phyloP scores from a whole-genome alignment of 2,113 vertebrate species.

The Himantopus leucocephalus region DNA sequence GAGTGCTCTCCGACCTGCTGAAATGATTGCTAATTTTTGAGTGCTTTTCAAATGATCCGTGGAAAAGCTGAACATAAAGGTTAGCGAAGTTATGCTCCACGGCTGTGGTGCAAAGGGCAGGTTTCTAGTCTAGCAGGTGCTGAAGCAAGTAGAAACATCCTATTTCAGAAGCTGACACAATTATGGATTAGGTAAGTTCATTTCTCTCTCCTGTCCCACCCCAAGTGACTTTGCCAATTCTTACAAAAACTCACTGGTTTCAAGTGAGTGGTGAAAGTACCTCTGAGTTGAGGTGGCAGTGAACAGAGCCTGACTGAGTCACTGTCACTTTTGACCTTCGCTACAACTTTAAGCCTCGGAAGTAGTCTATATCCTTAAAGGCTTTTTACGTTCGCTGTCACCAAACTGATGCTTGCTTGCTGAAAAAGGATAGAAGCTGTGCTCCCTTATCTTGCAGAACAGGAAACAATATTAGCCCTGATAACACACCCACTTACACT shows the following conservation, averaged over 20 bases:
- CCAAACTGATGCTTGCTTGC: neutral
- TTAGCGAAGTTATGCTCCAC: neutral
- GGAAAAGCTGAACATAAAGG: constrained; percentile 55
- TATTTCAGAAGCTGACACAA: constrained; percentile 15
- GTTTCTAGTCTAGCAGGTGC: constrained; percentile 38
- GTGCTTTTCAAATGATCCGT: constrained; percentile 26
- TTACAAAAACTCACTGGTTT: neutral
- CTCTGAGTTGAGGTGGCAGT: neutral
- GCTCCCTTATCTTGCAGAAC: neutral
- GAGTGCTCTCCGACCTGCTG: neutral
- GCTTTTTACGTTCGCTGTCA: constrained; percentile 4
- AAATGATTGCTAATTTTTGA: constrained; percentile 18
- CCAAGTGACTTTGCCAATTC: neutral
- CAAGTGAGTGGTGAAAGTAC: neutral
- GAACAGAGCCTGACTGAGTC: neutral
- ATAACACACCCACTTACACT: neutral
- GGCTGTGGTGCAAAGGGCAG: constrained; percentile 44
- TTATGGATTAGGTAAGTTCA: constrained; percentile 43
- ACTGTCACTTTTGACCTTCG: neutral
- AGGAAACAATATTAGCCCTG: neutral
- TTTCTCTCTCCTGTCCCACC: neutral
- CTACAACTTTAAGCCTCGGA: neutral
- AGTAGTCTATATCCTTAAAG: neutral
- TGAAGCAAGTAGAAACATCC: constrained; percentile 22
- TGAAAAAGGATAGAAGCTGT: neutral